Percentiles rank a stretch among this genome's conserved stretches.
Evolutionary conservation across 2,113 vertebrate genomes (phyloP).

Genomic region (Cyanoderma ruficeps): DNA sequence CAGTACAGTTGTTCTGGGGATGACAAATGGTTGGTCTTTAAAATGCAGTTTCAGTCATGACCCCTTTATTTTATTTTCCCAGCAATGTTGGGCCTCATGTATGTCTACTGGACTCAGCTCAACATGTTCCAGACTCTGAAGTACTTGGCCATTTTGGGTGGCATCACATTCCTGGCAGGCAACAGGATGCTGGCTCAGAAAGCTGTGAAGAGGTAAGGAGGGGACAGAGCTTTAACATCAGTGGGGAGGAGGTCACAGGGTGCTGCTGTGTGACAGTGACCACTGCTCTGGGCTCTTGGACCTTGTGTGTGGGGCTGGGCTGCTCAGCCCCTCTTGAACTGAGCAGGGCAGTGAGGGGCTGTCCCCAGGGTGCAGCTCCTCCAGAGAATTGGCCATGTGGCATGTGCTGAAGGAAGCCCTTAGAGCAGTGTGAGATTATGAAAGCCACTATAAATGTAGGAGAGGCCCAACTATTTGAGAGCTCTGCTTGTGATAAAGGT

Average conservation of each 20-base stretch:
- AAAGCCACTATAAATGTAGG: neutral
- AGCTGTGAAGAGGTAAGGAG: slow-evolving; percentile 90
- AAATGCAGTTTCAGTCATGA: neutral
- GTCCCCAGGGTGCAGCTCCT: neutral
- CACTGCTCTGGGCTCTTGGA: neutral
- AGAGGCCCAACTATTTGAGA: neutral
- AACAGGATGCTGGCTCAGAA: slow-evolving; percentile 99
- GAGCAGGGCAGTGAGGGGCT: neutral
- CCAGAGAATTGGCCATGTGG: neutral
- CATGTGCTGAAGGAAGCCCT: neutral
- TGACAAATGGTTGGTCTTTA: neutral
- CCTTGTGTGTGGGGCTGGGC: neutral
- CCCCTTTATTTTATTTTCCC: neutral
- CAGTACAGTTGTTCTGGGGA: neutral
- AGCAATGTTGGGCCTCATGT: slow-evolving; percentile 98
- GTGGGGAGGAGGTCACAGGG: neutral
- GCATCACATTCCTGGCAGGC: slow-evolving; percentile 94
- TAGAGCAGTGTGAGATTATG: neutral
- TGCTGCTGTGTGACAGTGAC: neutral
- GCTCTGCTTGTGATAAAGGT: neutral
- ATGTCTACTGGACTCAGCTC: slow-evolving; percentile 97
- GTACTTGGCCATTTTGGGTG: slow-evolving; percentile 93
- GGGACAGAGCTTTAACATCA: neutral
- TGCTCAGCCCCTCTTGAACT: neutral
- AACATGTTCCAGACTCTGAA: slow-evolving; percentile 99